Evolutionary conservation across 2,113 vertebrate genomes (phyloP), one percentile per base, ranked within the genome.

Genomic region (Sceloporus tristichus): DNA sequence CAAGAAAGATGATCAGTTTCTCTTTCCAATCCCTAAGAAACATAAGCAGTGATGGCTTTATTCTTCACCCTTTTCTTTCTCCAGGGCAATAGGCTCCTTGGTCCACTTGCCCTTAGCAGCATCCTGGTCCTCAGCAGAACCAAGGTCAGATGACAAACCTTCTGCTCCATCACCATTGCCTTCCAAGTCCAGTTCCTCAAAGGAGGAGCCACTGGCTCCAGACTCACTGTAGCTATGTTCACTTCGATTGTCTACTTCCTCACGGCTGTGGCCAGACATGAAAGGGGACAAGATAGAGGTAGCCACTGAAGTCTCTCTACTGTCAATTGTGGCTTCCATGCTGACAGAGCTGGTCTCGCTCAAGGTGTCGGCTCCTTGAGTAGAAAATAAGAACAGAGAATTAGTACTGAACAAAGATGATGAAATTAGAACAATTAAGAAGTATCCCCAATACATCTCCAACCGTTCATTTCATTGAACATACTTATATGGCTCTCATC

Each of bases 171-270:
- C 91, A 29, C 85, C 95, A 0, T 94, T 85, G 4, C 84, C 96
- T 92, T 99, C 98, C 96, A 98, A 96, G 94, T 98, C 98, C 76
- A 99, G 97, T 93, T 99, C 99, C 93, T 99, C 98, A 1, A 99
- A 99, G 88, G 99, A 99, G 0, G 99, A 99, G 89, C 98, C 97
- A 0, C 99, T 99, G 94, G 97, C 97, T 59, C 98, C 94, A 0
- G 99, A 99, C 90, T 97, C 98, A 8, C 98, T 98, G 76, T 98
- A 98, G 93, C 97, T 98, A 94, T 97, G 97, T 94, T 97, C 97
- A 0, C 97, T 97, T 90, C 92, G 96, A 89, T 96, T 97, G 86
- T 92, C 96, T 6, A 85, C 93, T 0, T 98, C 97, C 70, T 97
- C 97, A 93, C 97, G 95, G 87, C 96, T 96, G 5, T 95, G 97